Conservation (phyloP, 2,888 invertebrate species). For the Apamea epomidion region DNA sequence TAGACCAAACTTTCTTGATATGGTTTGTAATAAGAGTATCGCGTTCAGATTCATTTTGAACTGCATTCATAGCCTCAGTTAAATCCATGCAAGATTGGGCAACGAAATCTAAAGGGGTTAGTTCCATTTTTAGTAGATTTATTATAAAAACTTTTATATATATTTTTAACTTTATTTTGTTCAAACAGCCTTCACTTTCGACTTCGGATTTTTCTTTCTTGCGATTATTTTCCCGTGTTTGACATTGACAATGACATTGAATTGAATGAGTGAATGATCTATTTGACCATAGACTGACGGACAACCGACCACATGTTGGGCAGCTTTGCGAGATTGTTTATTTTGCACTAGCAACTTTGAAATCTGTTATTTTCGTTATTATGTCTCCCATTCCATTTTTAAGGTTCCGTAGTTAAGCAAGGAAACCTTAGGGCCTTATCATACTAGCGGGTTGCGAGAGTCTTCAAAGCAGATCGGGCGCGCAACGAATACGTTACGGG, state of each 20-base stretch:
- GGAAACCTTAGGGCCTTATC: background rate
- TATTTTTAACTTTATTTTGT: constrained; percentile 9
- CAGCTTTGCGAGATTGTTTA: background rate
- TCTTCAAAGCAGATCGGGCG: too few species aligned
- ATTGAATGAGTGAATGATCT: constrained; percentile 13
- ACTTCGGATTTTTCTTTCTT: background rate
- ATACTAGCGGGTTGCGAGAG: too few species aligned
- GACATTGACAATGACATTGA: constrained; percentile 36
- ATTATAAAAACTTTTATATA: background rate
- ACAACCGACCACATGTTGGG: background rate
- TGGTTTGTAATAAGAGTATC: constrained; percentile 89
- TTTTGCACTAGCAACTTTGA: background rate
- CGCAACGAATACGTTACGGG: too few species aligned
- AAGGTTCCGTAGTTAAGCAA: background rate
- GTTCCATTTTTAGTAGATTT: constrained; percentile 76
- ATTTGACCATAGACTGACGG: background rate
- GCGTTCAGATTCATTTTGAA: constrained; percentile 81
- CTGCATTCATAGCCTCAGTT: constrained; percentile 81
- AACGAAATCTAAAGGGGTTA: constrained; percentile 84
- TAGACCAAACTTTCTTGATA: constrained; percentile 87
- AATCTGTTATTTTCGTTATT: background rate
- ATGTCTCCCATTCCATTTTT: background rate
- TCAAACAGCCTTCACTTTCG: constrained; percentile 17
- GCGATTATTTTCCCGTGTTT: constrained; percentile 27
- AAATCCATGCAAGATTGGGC: constrained; percentile 91